Evolutionary conservation across 2,888 invertebrate species (phyloP).

Genomic region (Dasysyrphus albostriatus): DNA sequence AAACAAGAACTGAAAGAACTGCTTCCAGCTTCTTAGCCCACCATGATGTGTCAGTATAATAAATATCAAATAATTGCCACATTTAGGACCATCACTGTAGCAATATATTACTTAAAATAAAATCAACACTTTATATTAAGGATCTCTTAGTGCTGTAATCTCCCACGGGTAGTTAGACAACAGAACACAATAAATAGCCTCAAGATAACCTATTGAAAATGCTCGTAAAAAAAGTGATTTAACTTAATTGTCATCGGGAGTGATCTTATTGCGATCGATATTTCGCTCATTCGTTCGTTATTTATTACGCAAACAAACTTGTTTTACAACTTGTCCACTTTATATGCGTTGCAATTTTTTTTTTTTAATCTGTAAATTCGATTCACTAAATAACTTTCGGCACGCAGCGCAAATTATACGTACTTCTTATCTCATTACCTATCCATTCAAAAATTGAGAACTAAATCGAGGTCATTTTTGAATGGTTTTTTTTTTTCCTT

Average conservation of each 20-base stretch:
- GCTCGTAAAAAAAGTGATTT: conserved; percentile 50
- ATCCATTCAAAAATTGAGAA: conserved; percentile 27
- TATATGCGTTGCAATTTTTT: conserved; percentile 34
- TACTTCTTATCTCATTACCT: background rate
- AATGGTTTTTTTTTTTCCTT: conserved; percentile 27
- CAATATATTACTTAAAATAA: background rate
- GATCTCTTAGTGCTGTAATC: conserved; percentile 1
- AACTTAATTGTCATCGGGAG: conserved; percentile 58
- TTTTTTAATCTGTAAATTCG: conserved; percentile 13
- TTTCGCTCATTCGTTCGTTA: conserved; percentile 36
- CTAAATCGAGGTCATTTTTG: conserved; percentile 50
- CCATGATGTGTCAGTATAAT: background rate
- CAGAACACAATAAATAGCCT: background rate
- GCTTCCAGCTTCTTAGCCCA: background rate
- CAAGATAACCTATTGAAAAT: conserved; percentile 20
- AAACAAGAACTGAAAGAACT: no score
- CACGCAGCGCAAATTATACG: conserved; percentile 7
- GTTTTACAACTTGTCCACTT: conserved; percentile 47
- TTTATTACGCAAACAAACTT: conserved; percentile 46
- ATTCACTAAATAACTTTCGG: conserved; percentile 36
- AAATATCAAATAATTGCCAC: background rate
- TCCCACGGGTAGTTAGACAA: conserved; percentile 3
- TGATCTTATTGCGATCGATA: conserved; percentile 55
- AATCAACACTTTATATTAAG: background rate
- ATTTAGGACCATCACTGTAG: background rate